These are phyloP conservation scores for Heliconius melpomene DNA, from an alignment of 1,140 invertebrate species.

Conservation along the genomic window DNA sequence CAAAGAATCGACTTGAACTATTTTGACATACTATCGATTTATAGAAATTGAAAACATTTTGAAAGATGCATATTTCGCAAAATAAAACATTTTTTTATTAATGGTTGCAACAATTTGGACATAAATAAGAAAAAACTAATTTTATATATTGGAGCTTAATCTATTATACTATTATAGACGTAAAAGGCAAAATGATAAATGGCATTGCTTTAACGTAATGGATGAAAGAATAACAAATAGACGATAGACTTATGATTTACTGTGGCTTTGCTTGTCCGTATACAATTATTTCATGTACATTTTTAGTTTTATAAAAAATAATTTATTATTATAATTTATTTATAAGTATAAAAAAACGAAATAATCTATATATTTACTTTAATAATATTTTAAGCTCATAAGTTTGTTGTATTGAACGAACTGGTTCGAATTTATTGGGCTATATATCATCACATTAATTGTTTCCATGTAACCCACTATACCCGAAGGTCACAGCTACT, in stretches of 20 bases:
- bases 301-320: no score
- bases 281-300: no score
- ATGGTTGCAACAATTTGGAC: not conserved
- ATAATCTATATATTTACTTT: no score
- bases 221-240: not conserved
- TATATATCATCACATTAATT: no score
- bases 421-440: no score
- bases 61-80: not conserved
- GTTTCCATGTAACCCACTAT: no score
- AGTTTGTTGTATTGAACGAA: no score
- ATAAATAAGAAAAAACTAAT: not conserved
- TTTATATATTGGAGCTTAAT: not conserved
- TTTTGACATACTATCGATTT: not conserved
- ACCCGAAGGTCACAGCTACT: no score
- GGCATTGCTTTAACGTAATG: not conserved
- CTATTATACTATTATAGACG: not conserved
- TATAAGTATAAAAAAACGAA: no score
- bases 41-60: constrained; percentile 6
- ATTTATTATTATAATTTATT: no score
- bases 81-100: not conserved
- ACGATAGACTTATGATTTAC: not conserved
- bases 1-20: not conserved
- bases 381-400: no score
- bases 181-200: constrained; percentile 9
- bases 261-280: not conserved